These are phyloP conservation scores for Magallana ariakensis DNA, from an alignment of 1,140 invertebrate species.

Conservation along the genomic window DNA sequence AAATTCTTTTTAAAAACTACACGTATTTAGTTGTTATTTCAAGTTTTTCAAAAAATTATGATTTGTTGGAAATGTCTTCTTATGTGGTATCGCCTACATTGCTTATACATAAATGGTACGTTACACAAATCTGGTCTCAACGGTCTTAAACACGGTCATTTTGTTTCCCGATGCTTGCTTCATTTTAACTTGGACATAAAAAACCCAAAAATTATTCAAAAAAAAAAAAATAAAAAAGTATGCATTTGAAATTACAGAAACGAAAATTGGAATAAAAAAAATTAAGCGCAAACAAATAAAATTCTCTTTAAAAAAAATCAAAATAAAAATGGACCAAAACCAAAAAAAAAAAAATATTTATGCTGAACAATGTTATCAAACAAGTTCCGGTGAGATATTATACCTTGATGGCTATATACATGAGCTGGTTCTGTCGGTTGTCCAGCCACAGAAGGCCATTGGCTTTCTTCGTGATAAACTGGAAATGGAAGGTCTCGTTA, in stretches of 20 bases:
- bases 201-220: background rate
- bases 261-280: no score
- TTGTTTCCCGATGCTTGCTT: no score
- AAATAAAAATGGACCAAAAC: background rate
- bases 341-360: background rate
- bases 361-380: background rate
- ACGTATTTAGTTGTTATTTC: no score
- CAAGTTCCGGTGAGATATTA: background rate
- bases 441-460: conserved; percentile 73
- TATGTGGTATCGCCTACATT: no score
- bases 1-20: no score
- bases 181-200: background rate
- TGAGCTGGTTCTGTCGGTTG: conserved; percentile 49
- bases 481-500: conserved; percentile 68
- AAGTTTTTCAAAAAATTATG: no score
- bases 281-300: no score
- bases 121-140: no score
- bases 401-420: conserved; percentile 73
- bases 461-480: conserved; percentile 67
- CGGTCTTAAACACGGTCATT: no score
- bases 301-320: no score
- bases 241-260: background rate
- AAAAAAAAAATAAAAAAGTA: background rate
- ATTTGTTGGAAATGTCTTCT: no score
- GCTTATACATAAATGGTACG: no score